Percentiles rank a stretch among this genome's conserved stretches.
phyloP scores from a whole-genome alignment of 2,797 vertebrate genomes.

The Hoplostethus mediterraneus region DNA sequence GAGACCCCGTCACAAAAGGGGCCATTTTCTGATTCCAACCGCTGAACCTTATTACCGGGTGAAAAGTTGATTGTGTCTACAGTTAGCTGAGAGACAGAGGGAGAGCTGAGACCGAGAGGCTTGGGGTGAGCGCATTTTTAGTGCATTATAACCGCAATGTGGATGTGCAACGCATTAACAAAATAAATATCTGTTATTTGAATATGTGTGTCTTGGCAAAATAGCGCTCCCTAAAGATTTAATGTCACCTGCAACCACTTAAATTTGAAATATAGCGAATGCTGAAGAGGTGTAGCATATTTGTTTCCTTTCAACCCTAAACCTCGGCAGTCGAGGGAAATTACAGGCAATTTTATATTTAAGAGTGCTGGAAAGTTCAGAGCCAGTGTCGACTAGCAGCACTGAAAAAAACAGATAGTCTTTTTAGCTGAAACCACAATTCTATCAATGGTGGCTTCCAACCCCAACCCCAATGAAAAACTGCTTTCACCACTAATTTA shows the following conservation, averaged over 20 bases:
- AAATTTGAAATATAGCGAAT: slow-evolving; percentile 6
- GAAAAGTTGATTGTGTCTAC: slow-evolving; percentile 47
- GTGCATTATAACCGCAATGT: slow-evolving; percentile 14
- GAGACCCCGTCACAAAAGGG: slow-evolving; percentile 23
- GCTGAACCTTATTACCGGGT: slow-evolving; percentile 31
- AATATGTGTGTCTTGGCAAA: slow-evolving; percentile 44
- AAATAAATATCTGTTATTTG: slow-evolving; percentile 35
- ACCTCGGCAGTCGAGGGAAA: slow-evolving; percentile 12
- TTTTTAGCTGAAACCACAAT: slow-evolving; percentile 48
- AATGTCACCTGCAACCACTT: slow-evolving; percentile 13
- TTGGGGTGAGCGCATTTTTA: neutral
- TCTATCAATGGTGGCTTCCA: slow-evolving; percentile 40
- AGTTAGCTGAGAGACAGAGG: neutral
- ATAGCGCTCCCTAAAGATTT: slow-evolving; percentile 20
- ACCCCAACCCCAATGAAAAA: slow-evolving; percentile 34
- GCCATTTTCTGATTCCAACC: slow-evolving; percentile 28
- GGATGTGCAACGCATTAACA: slow-evolving; percentile 29
- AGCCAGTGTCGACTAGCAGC: slow-evolving; percentile 26
- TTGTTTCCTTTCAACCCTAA: slow-evolving; percentile 11
- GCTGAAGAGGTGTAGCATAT: slow-evolving; percentile 11
- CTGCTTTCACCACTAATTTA: slow-evolving; percentile 36
- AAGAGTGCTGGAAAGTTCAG: slow-evolving; percentile 45
- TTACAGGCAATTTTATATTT: slow-evolving; percentile 45
- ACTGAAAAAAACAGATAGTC: slow-evolving; percentile 28
- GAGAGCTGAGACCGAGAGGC: neutral